Percentiles rank a stretch among this genome's conserved stretches.
phyloP scores from a whole-genome alignment of 2,888 invertebrate species.

The Hypomecis atomaria region DNA sequence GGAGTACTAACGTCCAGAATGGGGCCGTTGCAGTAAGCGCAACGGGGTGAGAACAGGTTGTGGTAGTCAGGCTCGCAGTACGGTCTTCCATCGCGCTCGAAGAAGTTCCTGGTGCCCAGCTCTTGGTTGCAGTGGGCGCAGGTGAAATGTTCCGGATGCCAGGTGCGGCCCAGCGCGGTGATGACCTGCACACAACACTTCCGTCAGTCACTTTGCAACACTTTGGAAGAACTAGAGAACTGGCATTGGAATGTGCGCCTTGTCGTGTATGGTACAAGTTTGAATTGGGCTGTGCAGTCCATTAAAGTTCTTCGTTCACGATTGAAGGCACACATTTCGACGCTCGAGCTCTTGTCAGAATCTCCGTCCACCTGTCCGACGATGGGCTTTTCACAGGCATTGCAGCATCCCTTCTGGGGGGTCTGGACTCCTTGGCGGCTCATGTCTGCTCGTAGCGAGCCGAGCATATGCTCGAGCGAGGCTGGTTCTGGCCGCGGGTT shows the following conservation, averaged over 20 bases:
- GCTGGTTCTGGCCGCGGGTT: slow-evolving; percentile 84
- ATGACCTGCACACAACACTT: slow-evolving; percentile 85
- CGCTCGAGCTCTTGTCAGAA: neutral
- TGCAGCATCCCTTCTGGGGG: slow-evolving; percentile 99
- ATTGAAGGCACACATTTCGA: slow-evolving; percentile 5
- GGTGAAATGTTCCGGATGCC: slow-evolving; percentile 99
- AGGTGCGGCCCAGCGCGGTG: slow-evolving; percentile 98
- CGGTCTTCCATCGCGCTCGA: slow-evolving; percentile 97
- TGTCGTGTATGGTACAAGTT: neutral
- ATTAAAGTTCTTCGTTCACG: neutral
- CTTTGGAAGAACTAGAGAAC: neutral
- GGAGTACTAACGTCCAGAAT: slow-evolving; percentile 95
- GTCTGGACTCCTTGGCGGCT: slow-evolving; percentile 99
- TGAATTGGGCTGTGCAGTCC: neutral
- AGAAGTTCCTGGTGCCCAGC: slow-evolving; percentile 98
- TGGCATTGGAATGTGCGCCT: slow-evolving; percentile 1
- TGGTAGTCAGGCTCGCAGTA: slow-evolving; percentile 99
- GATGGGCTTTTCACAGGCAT: slow-evolving; percentile 99
- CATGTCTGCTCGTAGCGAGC: slow-evolving; percentile 98
- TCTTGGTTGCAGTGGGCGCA: slow-evolving; percentile 99
- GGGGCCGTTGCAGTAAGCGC: slow-evolving; percentile 99
- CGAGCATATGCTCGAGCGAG: slow-evolving; percentile 93
- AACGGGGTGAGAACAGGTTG: slow-evolving; percentile 98
- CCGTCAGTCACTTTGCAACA: slow-evolving; percentile 8
- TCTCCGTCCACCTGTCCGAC: slow-evolving; percentile 92